Evolutionary conservation across 2,113 vertebrate genomes (phyloP).

Genomic region (Prionailurus viverrinus): DNA sequence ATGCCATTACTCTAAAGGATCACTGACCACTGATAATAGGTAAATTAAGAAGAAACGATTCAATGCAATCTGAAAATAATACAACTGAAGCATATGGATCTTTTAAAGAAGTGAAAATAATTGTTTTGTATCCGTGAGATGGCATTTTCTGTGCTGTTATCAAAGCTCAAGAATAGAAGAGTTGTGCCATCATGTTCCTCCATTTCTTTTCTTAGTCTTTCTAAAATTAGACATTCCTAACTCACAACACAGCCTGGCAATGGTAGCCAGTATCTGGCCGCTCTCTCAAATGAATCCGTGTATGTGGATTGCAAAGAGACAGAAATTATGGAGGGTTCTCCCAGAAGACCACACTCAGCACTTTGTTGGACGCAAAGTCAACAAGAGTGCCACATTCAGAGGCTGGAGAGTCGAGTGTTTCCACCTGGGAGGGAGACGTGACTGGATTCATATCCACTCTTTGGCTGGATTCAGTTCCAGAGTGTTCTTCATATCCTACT

Average conservation of each 20-base stretch:
- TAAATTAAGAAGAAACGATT: conserved; percentile 4
- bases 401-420: neutral
- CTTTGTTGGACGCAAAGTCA: neutral
- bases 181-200: neutral
- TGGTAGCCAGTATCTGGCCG: neutral
- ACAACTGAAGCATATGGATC: neutral
- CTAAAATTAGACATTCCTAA: conserved; percentile 50
- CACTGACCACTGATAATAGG: neutral
- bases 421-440: neutral
- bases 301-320: neutral
- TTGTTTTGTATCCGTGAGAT: neutral
- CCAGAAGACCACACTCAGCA: neutral
- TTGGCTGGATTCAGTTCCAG: neutral
- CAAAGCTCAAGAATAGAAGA: conserved; percentile 31
- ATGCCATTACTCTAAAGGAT: neutral
- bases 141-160: neutral
- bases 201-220: conserved; percentile 18
- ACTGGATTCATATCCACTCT: neutral
- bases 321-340: conserved; percentile 28
- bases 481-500: conserved; percentile 15
- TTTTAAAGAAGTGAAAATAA: conserved; percentile 48
- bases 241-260: neutral
- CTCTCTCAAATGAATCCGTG: neutral
- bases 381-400: neutral
- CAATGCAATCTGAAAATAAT: neutral